Base-by-base conservation (phyloP, 2,888 invertebrate genomes). In the Latrodectus elegans region DNA sequence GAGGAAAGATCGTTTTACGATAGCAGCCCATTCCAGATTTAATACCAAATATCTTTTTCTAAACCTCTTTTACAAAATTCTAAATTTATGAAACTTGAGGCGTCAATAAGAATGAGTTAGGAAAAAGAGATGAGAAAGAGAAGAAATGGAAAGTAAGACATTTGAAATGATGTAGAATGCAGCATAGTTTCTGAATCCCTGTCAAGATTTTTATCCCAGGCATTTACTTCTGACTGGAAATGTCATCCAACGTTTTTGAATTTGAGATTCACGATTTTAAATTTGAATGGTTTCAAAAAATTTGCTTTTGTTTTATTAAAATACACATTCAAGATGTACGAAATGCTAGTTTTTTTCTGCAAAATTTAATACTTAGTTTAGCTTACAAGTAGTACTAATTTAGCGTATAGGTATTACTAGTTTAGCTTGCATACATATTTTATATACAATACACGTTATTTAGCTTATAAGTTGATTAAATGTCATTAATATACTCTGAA, bases 1-100 rank as follows among this genome's bases (percentile, higher is more conserved):
- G 22, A n/a, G n/a, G n/a, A 77, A 51, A 51, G 12, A 75, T 38
- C 55, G 38, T 64, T 75, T 75, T 15, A 38, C 38, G 52, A 72
- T 51, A 72, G 17, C 6, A 9, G 17, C 38, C 15, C 10, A 26
- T 75, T 75, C 26, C 17, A 76, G 67, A 64, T 52, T 65, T 77
- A 64, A 67, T 65, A 67, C 67, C 67, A 77, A 77, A 77, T 77
- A 52, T 52, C 67, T 67, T 52, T 77, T 65, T 77, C 38, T 67
- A 77, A 77, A 22, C 77, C 67, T 49, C 22, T 67, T 64, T 77
- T 77, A 67, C 51, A 22, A 67, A 67, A 38, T 38, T 38, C 38
- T 38, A 38, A 38, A 77, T 65, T 67, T 67, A 77, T 67, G 14
- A 22, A 67, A 53, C 67, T 67, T 17, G 22, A 77, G 65, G 51